A percentile compares a stretch with the other conserved stretches of the same genome.
Evolutionary conservation across 2,113 vertebrate species (phyloP).

Genomic region (Microcebus griseorufus): DNA sequence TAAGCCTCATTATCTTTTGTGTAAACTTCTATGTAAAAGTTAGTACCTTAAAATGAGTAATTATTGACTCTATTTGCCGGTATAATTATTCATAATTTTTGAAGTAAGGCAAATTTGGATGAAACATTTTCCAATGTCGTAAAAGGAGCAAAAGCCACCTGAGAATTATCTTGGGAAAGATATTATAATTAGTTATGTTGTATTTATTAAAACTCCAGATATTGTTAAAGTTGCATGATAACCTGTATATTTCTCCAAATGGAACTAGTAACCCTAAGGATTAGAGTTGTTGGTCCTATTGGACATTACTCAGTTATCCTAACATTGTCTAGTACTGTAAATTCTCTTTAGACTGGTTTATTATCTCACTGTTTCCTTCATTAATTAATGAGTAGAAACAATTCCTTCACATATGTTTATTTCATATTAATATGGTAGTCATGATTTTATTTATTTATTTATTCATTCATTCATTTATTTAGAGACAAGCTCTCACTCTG

Average conservation of each 20-base stretch:
- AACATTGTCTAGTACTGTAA: neutral
- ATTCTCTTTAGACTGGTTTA: neutral
- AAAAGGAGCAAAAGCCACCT: neutral
- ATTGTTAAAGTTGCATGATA: neutral
- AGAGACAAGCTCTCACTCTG: too few species aligned
- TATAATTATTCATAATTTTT: neutral
- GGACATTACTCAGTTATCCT: neutral
- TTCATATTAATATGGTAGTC: neutral
- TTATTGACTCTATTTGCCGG: constrained; percentile 3
- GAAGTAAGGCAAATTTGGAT: neutral
- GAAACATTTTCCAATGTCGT: neutral
- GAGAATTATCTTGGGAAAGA: neutral
- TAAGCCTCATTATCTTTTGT: neutral
- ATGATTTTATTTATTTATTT: neutral
- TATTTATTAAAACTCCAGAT: neutral
- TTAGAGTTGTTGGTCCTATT: neutral
- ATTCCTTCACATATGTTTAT: neutral
- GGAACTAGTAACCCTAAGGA: neutral
- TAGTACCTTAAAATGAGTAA: neutral
- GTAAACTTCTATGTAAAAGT: neutral
- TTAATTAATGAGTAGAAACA: neutral
- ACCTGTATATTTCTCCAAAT: neutral
- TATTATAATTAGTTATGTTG: neutral
- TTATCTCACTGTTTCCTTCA: neutral
- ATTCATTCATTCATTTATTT: too few species aligned